A percentile compares a stretch with the other conserved stretches of the same genome.
These are phyloP conservation scores for Synanthedon myopaeformis DNA, from an alignment of 2,888 invertebrate species.

Conservation along the genomic window DNA sequence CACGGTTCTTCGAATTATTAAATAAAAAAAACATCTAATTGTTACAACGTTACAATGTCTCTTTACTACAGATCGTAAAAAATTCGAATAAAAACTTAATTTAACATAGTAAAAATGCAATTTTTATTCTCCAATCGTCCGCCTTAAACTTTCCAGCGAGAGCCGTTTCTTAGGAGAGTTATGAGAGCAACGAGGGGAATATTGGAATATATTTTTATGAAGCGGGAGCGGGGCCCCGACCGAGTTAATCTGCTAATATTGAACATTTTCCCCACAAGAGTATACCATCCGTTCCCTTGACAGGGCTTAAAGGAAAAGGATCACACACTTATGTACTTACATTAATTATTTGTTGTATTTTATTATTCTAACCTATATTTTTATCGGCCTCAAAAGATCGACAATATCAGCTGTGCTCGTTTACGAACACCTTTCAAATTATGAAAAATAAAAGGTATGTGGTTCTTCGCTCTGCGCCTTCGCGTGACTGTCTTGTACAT, in stretches of 20 bases:
- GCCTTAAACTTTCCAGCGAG: conserved; percentile 56
- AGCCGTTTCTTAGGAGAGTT: conserved; percentile 53
- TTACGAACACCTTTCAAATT: too few relatives aligned
- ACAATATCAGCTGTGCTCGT: too few relatives aligned
- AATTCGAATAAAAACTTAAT: conserved; percentile 56
- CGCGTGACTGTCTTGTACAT: too few relatives aligned
- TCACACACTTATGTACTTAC: not conserved
- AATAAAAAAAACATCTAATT: conserved; percentile 8
- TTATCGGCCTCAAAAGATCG: too few relatives aligned
- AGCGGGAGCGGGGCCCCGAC: conserved; percentile 45
- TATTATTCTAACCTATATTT: not conserved
- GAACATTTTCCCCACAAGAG: conserved; percentile 32
- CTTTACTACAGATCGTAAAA: conserved; percentile 34
- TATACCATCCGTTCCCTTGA: conserved; percentile 27
- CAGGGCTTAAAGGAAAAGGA: not conserved
- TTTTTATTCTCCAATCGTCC: conserved; percentile 60
- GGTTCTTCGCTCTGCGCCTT: too few relatives aligned
- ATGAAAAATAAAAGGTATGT: too few relatives aligned
- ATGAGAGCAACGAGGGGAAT: conserved; percentile 56
- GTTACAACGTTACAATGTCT: conserved; percentile 9
- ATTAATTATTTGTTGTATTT: not conserved
- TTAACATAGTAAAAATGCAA: conserved; percentile 57
- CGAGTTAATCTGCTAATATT: conserved; percentile 63
- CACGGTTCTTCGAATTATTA: too few relatives aligned
- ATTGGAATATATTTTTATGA: conserved; percentile 62